Base-by-base conservation (phyloP, 2,113 vertebrate genomes). In the Burhinus oedicnemus region DNA sequence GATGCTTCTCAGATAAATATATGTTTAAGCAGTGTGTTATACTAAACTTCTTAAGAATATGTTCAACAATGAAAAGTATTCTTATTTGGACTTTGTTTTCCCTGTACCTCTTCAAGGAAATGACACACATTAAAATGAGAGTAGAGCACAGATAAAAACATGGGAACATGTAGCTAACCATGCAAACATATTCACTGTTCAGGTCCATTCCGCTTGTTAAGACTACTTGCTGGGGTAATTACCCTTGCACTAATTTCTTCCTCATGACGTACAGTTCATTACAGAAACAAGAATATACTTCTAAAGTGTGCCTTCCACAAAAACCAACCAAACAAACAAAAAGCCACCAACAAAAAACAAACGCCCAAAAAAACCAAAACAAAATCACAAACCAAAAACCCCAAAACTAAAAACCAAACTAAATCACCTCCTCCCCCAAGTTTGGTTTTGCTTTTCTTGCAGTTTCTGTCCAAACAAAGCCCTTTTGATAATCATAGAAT, bases 401-500 rank as follows among this genome's bases (percentile, higher is more conserved):
- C 6, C 44, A 23, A 26, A 78, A 47, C 42, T 34, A 21, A n/a
- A 76, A 19, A 8, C 17, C 3, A 51, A 52, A 12, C 13, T n/a
- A 58, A 58, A 45, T 5, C 34, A 44, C 14, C 11, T 29, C 9
- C 12, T 9, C 13, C 11, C 0, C 3, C 3, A 2, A 40, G 25
- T 61, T 68, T 20, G 12, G 5, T 5, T n/a, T 68, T 44, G 3
- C 22, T 0, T 26, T 40, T 44, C 38, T 34, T 44, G 1, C 27
- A 32, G 2, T 4, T 62, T 71, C 8, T 65, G 11, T 30, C 52
- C 10, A 54, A 78, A 30, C 1, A 69, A 70, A 71, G 21, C 2
- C 30, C 26, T 79, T 62, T 38, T 57, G 19, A 22, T 4, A 40
- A 40, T 40, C 40, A 11, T 40, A 40, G 40, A 40, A 40, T 40